Evolutionary conservation across 2,113 vertebrate genomes (phyloP), one percentile per base, ranked within the genome.

Genomic region (Pogonocichla stellata): DNA sequence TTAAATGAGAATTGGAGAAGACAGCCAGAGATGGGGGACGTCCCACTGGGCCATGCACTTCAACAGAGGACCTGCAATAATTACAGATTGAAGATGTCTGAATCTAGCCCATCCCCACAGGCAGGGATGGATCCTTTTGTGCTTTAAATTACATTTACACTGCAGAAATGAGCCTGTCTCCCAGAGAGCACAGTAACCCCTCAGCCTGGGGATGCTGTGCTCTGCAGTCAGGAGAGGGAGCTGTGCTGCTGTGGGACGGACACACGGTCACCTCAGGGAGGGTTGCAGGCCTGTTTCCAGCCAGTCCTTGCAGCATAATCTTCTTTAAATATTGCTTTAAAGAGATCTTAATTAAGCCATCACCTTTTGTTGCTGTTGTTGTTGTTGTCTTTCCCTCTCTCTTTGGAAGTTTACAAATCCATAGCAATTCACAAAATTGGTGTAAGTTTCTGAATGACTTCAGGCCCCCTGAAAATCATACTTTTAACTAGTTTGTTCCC

Each of bases 181-280:
- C 1, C n/a, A 25, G 62, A 0, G 1, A 43, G 31, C 3, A 4
- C 22, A 56, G 12, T 4, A 40, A 56, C 18, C 20, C 22, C 42
- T 43, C 61, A 0, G 6, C 23, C 1, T 4, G 2, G 62, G 17
- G 11, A 47, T 29, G 38, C 14, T 9, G 64, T 50, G 40, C 56
- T 47, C 20, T n/a, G 34, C 51, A n/a, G 92, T 54, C 90, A 10
- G 82, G 58, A 97, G 95, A 93, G 90, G 95, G 96, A 96, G 93
- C 92, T 92, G 67, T 64, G 85, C 71, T 54, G 62, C 95, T 58
- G 79, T 5, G 5, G 47, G 80, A 95, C 0, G 0, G 50, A 51
- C 74, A 22, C n/a, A 26, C 1, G 0, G 48, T 14, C 62, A 26
- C 48, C 13, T 5, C 48, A 0, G 33, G 12, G 5, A 69, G 40